Conservation (phyloP, 1,140 invertebrate genomes). For the Andrena cerasifolii region DNA sequence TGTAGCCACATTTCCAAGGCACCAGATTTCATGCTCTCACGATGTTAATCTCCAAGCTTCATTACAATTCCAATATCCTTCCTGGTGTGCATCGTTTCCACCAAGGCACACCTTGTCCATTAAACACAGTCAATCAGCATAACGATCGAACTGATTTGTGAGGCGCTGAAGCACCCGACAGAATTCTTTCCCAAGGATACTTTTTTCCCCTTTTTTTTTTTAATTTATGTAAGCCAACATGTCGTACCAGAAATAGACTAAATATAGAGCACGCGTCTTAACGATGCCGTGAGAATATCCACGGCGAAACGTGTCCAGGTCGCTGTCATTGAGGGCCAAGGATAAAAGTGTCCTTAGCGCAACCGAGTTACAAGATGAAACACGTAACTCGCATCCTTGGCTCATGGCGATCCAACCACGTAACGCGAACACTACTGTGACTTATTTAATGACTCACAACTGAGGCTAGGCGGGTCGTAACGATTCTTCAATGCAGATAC, state of each 20-base stretch:
- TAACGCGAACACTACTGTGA: conserved; percentile 51
- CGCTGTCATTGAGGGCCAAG: conserved; percentile 69
- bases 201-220: not conserved
- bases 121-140: not conserved
- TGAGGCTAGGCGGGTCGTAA: conserved; percentile 49
- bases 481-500: not conserved
- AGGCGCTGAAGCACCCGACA: too few species aligned
- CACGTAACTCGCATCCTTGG: conserved; percentile 60
- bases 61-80: conserved; percentile 16
- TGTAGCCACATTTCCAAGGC: not conserved
- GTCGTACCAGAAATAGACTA: conserved; percentile 24
- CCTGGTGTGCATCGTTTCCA: conserved; percentile 14
- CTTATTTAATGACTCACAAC: conserved; percentile 73
- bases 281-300: conserved; percentile 68
- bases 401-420: conserved; percentile 50
- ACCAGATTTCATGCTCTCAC: not conserved
- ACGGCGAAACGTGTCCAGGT: conserved; percentile 24
- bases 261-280: conserved; percentile 38
- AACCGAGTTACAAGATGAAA: not conserved
- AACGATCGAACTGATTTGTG: too few species aligned
- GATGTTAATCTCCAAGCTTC: conserved; percentile 8
- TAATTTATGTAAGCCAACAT: conserved; percentile 29
- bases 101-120: conserved; percentile 1
- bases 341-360: conserved; percentile 52
- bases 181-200: not conserved